phyloP scores from a whole-genome alignment of 2,888 invertebrate genomes.

The Acronicta psi region DNA sequence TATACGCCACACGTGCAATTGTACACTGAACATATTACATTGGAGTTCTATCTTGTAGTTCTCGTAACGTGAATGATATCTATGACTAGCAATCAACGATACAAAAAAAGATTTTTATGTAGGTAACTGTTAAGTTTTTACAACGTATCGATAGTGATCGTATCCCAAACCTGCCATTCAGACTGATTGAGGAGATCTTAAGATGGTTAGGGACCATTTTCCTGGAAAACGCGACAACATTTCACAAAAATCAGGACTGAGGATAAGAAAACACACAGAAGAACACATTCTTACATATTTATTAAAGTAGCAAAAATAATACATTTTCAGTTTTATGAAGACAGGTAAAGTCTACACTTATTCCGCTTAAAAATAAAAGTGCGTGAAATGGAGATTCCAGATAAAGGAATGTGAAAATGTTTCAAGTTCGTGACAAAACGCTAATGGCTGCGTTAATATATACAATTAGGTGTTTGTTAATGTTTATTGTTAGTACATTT shows the following conservation, averaged over 20 bases:
- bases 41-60: constrained; percentile 15
- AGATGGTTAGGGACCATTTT: no score
- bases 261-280: no score
- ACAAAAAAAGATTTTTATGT: constrained; percentile 14
- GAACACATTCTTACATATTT: no score
- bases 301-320: no score
- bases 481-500: constrained; percentile 25
- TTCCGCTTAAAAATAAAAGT: constrained; percentile 39
- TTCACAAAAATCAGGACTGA: no score
- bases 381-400: constrained; percentile 32
- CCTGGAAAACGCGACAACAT: constrained; percentile 6
- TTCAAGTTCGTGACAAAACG: constrained; percentile 34
- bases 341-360: constrained; percentile 22
- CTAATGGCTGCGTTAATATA: constrained; percentile 32
- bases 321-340: no score
- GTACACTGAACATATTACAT: constrained; percentile 14
- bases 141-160: not conserved
- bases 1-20: constrained; percentile 2
- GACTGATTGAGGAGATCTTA: not conserved
- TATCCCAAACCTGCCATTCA: not conserved
- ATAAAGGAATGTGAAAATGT: constrained; percentile 35
- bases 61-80: constrained; percentile 10
- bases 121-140: constrained; percentile 8
- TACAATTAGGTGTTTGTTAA: constrained; percentile 23
- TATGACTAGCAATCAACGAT: constrained; percentile 8